A percentile compares a stretch with the other conserved stretches of the same genome.
Conservation (phyloP, 1,140 invertebrate genomes). For the Ceratosolen fusciceps region DNA sequence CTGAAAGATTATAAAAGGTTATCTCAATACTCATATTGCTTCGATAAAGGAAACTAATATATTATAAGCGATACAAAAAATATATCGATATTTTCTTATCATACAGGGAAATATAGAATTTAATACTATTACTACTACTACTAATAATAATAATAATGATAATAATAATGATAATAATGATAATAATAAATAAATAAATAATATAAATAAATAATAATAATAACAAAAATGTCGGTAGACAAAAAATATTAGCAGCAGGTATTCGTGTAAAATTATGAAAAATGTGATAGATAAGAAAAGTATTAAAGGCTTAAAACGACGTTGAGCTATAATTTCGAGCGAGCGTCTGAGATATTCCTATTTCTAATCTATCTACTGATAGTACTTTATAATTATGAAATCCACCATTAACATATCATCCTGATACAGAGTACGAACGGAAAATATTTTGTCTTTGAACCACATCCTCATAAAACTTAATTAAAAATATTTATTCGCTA, state of each 20-base stretch:
- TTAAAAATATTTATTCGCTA: too few species aligned
- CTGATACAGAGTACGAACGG: too few species aligned
- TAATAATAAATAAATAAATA: too few species aligned
- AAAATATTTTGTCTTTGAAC: too few species aligned
- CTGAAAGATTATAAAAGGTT: constrained; percentile 19
- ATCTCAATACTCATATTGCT: background rate
- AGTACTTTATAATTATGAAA: too few species aligned
- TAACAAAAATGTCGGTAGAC: background rate
- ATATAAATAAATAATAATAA: too few species aligned
- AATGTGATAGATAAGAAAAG: background rate
- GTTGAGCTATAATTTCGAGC: background rate
- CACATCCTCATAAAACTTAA: too few species aligned
- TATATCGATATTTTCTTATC: background rate
- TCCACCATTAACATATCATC: too few species aligned
- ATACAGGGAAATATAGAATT: background rate
- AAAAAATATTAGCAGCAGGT: background rate
- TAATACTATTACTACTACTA: background rate
- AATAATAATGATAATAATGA: too few species aligned
- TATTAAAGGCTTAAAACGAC: background rate
- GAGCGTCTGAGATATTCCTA: background rate
- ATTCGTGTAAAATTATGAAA: background rate
- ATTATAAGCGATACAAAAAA: background rate
- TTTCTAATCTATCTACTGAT: constrained; percentile 2
- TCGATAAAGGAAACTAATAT: constrained; percentile 18
- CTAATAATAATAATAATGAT: too few species aligned